A percentile compares a stretch with the other conserved stretches of the same genome.
phyloP scores from a whole-genome alignment of 2,113 vertebrate species.

The Calcarius ornatus region DNA sequence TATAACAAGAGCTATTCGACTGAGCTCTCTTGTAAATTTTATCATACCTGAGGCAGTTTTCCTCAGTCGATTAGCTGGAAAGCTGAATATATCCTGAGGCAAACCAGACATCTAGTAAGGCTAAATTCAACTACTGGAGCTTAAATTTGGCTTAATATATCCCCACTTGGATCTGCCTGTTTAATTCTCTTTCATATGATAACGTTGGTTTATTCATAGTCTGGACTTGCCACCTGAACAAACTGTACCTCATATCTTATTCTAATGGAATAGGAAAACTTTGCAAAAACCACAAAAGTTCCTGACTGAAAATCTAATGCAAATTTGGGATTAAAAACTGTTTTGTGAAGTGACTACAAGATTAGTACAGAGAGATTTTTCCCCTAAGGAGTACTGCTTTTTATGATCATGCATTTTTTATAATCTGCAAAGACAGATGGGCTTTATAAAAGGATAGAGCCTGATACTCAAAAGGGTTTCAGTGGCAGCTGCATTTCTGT shows the following conservation, averaged over 20 bases:
- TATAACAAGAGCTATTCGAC: slow-evolving; percentile 79
- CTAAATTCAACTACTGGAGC: slow-evolving; percentile 87
- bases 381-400: slow-evolving; percentile 16
- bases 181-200: slow-evolving; percentile 87
- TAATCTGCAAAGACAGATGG: slow-evolving; percentile 49
- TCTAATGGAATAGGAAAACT: slow-evolving; percentile 68
- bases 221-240: slow-evolving; percentile 73
- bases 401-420: slow-evolving; percentile 22
- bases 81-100: slow-evolving; percentile 87
- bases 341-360: slow-evolving; percentile 34
- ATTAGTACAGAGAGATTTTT: neutral
- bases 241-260: slow-evolving; percentile 68
- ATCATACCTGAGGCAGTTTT: slow-evolving; percentile 84
- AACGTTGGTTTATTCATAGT: slow-evolving; percentile 74
- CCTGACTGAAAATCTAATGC: slow-evolving; percentile 56
- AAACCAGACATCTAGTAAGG: slow-evolving; percentile 81
- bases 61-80: slow-evolving; percentile 74
- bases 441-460: slow-evolving; percentile 36
- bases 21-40: slow-evolving; percentile 85
- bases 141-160: slow-evolving; percentile 93
- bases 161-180: slow-evolving; percentile 85
- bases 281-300: slow-evolving; percentile 59
- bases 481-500: neutral
- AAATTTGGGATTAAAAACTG: slow-evolving; percentile 44
- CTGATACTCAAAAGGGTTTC: neutral